Conservation (phyloP, 2,888 invertebrate species). For the Cryptosula pallasiana region DNA sequence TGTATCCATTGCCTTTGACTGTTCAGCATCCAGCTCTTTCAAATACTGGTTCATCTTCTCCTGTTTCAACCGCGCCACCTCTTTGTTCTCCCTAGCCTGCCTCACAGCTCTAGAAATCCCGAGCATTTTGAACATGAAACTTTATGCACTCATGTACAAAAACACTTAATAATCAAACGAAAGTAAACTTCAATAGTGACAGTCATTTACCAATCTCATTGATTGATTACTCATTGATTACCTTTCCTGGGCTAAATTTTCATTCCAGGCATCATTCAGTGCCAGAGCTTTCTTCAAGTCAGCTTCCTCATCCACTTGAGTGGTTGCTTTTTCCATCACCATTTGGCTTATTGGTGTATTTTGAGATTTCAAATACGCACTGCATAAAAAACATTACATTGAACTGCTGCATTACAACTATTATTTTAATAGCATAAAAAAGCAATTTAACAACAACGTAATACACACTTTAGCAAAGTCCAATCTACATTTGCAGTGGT, state of each 20-base stretch:
- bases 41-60: neutral
- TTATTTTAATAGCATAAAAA: too few species aligned
- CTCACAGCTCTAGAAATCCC: constrained; percentile 1
- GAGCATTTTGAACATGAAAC: too few species aligned
- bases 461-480: too few species aligned
- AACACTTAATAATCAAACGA: too few species aligned
- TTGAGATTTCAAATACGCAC: constrained; percentile 1
- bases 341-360: neutral
- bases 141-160: too few species aligned
- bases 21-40: neutral
- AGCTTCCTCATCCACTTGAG: neutral
- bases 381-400: neutral
- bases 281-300: neutral
- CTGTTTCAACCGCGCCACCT: neutral
- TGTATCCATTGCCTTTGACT: neutral
- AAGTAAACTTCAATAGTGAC: too few species aligned
- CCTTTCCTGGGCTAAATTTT: constrained; percentile 5
- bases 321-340: neutral
- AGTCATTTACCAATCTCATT: too few species aligned
- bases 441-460: too few species aligned
- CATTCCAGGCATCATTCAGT: constrained; percentile 9
- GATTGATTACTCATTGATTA: too few species aligned
- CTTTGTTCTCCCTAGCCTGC: neutral
- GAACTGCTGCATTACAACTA: neutral
- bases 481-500: too few species aligned